A percentile compares a stretch with the other conserved stretches of the same genome.
Conservation (phyloP, 1,140 invertebrate genomes). For the Drosophila sucinea region DNA sequence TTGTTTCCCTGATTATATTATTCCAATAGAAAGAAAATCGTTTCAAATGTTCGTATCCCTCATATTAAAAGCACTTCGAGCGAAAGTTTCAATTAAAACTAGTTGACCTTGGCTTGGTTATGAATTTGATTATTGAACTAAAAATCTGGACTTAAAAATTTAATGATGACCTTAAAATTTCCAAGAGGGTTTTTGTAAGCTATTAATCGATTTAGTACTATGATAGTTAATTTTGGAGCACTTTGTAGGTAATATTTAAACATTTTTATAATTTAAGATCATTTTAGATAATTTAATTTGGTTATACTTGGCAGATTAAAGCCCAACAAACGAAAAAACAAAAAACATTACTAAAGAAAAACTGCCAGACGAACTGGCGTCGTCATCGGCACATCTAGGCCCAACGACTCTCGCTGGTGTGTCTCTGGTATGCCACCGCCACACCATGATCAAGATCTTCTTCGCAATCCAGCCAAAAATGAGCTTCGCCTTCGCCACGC, state of each 20-base stretch:
- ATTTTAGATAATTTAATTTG: background rate
- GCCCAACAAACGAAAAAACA: background rate
- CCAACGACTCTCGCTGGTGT: slow-evolving; percentile 1
- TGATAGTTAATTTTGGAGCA: no score
- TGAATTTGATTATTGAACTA: no score
- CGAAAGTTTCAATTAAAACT: no score
- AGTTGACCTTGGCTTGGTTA: no score
- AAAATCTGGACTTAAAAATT: no score
- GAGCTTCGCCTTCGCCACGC: slow-evolving; percentile 27
- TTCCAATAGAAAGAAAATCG: no score
- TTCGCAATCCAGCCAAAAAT: slow-evolving; percentile 33
- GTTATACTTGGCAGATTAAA: background rate
- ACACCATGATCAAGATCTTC: slow-evolving; percentile 30
- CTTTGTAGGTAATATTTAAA: background rate
- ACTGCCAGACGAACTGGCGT: slow-evolving; percentile 65
- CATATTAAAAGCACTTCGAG: no score
- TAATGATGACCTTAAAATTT: no score
- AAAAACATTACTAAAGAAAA: background rate
- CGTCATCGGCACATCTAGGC: slow-evolving; percentile 20
- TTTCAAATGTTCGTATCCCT: no score
- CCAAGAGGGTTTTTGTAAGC: no score
- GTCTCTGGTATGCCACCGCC: slow-evolving; percentile 25
- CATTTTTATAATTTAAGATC: background rate
- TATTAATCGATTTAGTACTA: no score
- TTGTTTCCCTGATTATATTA: no score